phyloP scores from a whole-genome alignment of 2,797 vertebrate genomes.

The Enoplosus armatus region DNA sequence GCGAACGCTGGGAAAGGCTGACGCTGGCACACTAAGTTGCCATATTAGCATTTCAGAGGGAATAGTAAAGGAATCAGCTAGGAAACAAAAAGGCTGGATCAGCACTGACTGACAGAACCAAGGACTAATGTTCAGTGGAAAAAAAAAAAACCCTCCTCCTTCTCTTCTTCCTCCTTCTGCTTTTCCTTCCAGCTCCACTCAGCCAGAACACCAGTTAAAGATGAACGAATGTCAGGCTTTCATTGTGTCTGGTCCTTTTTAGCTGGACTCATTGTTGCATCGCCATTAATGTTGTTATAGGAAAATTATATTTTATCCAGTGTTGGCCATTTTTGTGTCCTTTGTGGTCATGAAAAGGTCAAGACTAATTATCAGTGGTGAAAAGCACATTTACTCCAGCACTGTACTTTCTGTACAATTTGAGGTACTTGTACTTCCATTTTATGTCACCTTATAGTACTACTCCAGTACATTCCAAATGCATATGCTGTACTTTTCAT shows the following conservation, averaged over 20 bases:
- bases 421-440: neutral
- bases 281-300: neutral
- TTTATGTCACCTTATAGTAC: neutral
- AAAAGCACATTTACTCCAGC: neutral
- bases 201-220: slow-evolving; percentile 59
- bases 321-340: neutral
- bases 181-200: slow-evolving; percentile 54
- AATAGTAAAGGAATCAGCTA: slow-evolving; percentile 75
- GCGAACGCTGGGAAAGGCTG: slow-evolving; percentile 72
- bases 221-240: slow-evolving; percentile 59
- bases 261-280: slow-evolving; percentile 41
- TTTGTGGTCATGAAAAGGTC: slow-evolving; percentile 5
- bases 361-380: neutral
- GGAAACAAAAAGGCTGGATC: slow-evolving; percentile 80
- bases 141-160: slow-evolving; percentile 24
- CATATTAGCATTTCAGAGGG: slow-evolving; percentile 84
- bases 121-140: slow-evolving; percentile 72
- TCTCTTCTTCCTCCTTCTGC: slow-evolving; percentile 28
- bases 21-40: slow-evolving; percentile 71
- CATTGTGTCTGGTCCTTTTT: slow-evolving; percentile 42
- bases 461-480: too few relatives aligned
- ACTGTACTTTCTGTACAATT: neutral
- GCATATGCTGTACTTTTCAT: neutral
- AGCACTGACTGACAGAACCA: slow-evolving; percentile 80
- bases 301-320: neutral